Conservation (phyloP, 2,888 invertebrate genomes). For the Agapetus fuscipes region DNA sequence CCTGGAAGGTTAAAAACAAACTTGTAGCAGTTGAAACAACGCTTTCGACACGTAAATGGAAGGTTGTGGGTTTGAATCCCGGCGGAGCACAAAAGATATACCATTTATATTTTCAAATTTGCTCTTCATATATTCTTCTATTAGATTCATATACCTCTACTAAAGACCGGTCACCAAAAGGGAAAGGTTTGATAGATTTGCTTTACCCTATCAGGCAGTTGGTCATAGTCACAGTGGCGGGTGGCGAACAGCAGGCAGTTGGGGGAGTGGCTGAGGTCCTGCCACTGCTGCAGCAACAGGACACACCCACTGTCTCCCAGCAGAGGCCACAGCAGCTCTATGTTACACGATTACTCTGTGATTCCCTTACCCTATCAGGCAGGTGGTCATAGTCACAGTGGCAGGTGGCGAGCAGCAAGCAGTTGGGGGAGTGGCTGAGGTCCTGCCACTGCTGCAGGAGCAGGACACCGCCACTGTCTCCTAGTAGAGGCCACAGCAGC, state of each 20-base stretch:
- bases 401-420: slow-evolving; percentile 62
- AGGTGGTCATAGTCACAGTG: slow-evolving; percentile 44
- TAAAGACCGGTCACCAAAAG: too few relatives aligned
- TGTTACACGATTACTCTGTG: too few relatives aligned
- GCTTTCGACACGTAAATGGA: too few relatives aligned
- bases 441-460: slow-evolving; percentile 52
- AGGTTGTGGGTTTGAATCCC: too few relatives aligned
- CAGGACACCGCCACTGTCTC: slow-evolving; percentile 55
- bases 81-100: too few relatives aligned
- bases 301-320: slow-evolving; percentile 55
- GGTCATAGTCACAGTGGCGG: slow-evolving; percentile 43
- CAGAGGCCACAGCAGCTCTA: slow-evolving; percentile 65
- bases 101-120: too few relatives aligned
- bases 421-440: slow-evolving; percentile 49
- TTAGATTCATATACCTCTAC: too few relatives aligned
- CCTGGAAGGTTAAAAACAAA: too few relatives aligned
- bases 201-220: slow-evolving; percentile 43
- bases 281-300: slow-evolving; percentile 52
- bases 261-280: slow-evolving; percentile 52
- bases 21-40: too few relatives aligned
- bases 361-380: slow-evolving; percentile 41
- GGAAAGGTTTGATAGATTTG: too few relatives aligned
- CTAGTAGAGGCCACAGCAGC: slow-evolving; percentile 60
- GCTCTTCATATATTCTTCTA: too few relatives aligned
- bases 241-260: slow-evolving; percentile 61